phyloP scores from a whole-genome alignment of 2,113 vertebrate genomes.

The Uropsilus gracilis region DNA sequence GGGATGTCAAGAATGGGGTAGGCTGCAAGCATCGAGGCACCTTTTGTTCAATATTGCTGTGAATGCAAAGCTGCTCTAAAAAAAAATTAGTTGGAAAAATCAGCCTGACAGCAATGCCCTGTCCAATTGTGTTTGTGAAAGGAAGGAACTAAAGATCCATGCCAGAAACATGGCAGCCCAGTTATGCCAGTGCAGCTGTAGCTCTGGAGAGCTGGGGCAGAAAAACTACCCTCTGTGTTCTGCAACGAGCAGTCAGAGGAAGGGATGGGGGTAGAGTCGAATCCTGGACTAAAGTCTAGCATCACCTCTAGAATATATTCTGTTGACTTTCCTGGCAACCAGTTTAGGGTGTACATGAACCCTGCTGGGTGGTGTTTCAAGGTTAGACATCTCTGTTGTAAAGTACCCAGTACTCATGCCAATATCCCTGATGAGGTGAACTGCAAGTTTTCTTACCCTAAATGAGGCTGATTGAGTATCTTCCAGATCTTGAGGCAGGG shows the following conservation, averaged over 20 bases:
- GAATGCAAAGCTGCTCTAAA: background rate
- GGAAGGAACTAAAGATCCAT: background rate
- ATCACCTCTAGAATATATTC: too few relatives aligned
- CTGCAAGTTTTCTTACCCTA: background rate
- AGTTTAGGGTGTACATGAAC: background rate
- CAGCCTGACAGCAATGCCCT: background rate
- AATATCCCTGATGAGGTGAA: background rate
- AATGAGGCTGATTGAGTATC: background rate
- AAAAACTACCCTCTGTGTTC: background rate
- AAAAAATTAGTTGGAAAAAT: background rate
- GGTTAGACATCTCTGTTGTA: background rate
- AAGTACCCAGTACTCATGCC: background rate
- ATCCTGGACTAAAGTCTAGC: too few relatives aligned
- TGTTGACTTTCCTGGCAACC: background rate
- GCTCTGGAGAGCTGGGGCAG: fast-evolving
- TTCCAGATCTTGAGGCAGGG: too few relatives aligned
- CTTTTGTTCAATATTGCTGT: background rate
- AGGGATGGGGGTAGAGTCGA: too few relatives aligned
- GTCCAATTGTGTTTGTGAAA: background rate
- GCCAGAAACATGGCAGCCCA: background rate
- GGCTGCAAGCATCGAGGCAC: background rate
- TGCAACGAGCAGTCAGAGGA: background rate
- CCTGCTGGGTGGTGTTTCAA: background rate
- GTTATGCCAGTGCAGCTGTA: background rate
- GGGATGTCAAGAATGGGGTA: background rate